A percentile compares a stretch with the other conserved stretches of the same genome.
phyloP scores from a whole-genome alignment of 2,113 vertebrate genomes.

The Pachyramphus minor region DNA sequence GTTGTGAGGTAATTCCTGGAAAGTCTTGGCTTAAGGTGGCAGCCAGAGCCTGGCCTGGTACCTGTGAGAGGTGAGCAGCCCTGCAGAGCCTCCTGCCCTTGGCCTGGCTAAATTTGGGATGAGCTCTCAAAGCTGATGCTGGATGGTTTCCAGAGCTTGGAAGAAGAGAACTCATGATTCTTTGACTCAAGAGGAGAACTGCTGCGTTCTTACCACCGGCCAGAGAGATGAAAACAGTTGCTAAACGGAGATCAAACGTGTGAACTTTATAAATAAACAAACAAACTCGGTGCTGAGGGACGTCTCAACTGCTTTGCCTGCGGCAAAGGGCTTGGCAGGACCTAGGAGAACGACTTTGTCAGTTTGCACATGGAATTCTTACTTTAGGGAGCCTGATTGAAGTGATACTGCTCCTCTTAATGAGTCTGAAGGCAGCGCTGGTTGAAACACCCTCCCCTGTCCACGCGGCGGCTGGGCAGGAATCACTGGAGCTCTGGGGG shows the following conservation, averaged over 20 bases:
- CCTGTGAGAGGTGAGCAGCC: not conserved
- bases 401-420: not conserved
- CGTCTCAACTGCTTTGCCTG: slow-evolving; percentile 33
- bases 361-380: slow-evolving; percentile 23
- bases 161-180: slow-evolving; percentile 38
- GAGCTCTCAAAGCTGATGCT: not conserved
- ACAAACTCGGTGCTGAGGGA: slow-evolving; percentile 54
- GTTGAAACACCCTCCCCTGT: not conserved
- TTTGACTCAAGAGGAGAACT: slow-evolving; percentile 42
- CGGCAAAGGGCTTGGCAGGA: slow-evolving; percentile 53
- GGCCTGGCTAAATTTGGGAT: not conserved
- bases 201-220: slow-evolving; percentile 55
- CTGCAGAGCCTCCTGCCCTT: not conserved
- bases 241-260: slow-evolving; percentile 62
- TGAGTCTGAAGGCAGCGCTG: not conserved
- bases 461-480: not conserved
- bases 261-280: slow-evolving; percentile 63
- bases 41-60: not conserved
- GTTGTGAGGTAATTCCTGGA: not conserved
- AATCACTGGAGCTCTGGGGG: not conserved
- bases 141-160: slow-evolving; percentile 24
- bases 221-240: slow-evolving; percentile 51
- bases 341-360: slow-evolving; percentile 43
- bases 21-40: not conserved
- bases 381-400: slow-evolving; percentile 23